These are phyloP conservation scores for Hoplostethus atlanticus DNA, from an alignment of 2,797 vertebrate genomes.

Conservation along the genomic window DNA sequence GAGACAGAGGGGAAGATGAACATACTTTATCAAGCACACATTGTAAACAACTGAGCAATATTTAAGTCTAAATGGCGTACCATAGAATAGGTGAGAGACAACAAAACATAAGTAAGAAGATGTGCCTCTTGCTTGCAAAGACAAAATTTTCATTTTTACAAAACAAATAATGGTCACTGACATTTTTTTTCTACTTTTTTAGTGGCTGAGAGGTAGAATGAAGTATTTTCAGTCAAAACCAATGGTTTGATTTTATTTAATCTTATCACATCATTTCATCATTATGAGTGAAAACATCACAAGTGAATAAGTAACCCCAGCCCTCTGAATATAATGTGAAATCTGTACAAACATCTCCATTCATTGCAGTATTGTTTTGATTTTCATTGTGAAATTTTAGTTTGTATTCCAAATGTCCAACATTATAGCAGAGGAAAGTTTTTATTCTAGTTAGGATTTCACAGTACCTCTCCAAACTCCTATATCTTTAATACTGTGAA, in stretches of 20 bases:
- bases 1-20: slow-evolving; percentile 76
- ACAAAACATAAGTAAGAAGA: slow-evolving; percentile 83
- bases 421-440: slow-evolving; percentile 80
- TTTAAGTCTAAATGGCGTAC: slow-evolving; percentile 83
- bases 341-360: slow-evolving; percentile 85
- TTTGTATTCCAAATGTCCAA: slow-evolving; percentile 88
- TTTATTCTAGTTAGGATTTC: slow-evolving; percentile 65
- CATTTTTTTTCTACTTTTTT: slow-evolving; percentile 76
- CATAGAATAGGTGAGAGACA: slow-evolving; percentile 84
- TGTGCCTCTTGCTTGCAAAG: slow-evolving; percentile 82
- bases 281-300: slow-evolving; percentile 79
- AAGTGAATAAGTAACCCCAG: slow-evolving; percentile 82
- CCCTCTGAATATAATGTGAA: slow-evolving; percentile 86
- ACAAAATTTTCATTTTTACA: slow-evolving; percentile 82
- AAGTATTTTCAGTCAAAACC: slow-evolving; percentile 80
- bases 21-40: slow-evolving; percentile 85
- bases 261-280: slow-evolving; percentile 79
- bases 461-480: slow-evolving; percentile 72
- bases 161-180: slow-evolving; percentile 84
- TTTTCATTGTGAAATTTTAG: slow-evolving; percentile 84
- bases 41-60: slow-evolving; percentile 86
- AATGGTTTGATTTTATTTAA: slow-evolving; percentile 74
- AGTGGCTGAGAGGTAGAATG: slow-evolving; percentile 92
- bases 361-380: slow-evolving; percentile 59
- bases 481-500: slow-evolving; percentile 78